phyloP scores from a whole-genome alignment of 2,113 vertebrate genomes.

The Tyrannus savana region DNA sequence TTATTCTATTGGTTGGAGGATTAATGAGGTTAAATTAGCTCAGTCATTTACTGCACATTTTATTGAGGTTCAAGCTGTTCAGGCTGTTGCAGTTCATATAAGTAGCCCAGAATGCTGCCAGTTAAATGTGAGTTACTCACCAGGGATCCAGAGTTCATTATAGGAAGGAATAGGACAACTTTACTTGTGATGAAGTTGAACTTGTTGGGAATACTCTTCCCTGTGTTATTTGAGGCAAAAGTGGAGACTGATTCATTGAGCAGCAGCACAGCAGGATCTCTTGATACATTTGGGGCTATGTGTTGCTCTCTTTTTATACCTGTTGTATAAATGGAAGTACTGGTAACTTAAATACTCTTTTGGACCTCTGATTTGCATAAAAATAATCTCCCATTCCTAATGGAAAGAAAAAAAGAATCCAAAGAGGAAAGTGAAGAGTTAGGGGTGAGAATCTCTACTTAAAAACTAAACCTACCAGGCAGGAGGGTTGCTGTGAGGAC shows the following conservation, averaged over 20 bases:
- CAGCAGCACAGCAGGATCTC: not conserved
- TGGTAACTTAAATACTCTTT: not conserved
- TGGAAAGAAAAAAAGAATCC: not conserved
- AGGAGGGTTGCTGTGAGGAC: not conserved
- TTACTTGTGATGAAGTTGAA: constrained; percentile 43
- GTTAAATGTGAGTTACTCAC: constrained; percentile 76
- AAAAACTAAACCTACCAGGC: not conserved
- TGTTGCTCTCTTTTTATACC: not conserved
- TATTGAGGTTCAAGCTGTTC: constrained; percentile 79
- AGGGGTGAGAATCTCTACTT: not conserved
- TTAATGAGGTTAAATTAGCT: constrained; percentile 80
- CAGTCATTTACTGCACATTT: constrained; percentile 73
- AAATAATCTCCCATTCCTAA: not conserved
- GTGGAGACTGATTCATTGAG: not conserved
- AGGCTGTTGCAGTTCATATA: constrained; percentile 62
- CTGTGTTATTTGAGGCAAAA: not conserved
- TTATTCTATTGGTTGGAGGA: constrained; percentile 70
- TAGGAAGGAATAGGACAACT: constrained; percentile 55
- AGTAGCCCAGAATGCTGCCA: constrained; percentile 72
- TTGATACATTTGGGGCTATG: rapidly evolving
- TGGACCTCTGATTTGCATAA: not conserved
- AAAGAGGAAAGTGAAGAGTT: not conserved
- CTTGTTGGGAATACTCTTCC: not conserved
- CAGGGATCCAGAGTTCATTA: constrained; percentile 71
- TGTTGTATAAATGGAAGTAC: not conserved